These are phyloP conservation scores for Aphis craccivora DNA, from an alignment of 1,140 invertebrate genomes.

Conservation along the genomic window DNA sequence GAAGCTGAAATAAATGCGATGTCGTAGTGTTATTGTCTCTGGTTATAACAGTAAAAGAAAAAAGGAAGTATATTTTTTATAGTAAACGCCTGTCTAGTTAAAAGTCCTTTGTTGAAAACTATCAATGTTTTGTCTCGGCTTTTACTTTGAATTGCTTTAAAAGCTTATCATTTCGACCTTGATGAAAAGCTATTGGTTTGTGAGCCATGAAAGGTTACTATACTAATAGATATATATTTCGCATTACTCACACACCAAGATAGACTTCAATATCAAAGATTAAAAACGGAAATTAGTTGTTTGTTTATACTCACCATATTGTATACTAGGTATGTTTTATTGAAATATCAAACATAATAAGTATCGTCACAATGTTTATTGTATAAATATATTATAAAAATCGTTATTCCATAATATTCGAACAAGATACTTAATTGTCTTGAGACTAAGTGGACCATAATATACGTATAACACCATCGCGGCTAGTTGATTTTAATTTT, in stretches of 20 bases:
- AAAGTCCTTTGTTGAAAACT: not conserved
- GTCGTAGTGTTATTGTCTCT: not conserved
- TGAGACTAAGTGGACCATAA: too few relatives aligned
- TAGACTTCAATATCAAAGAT: not conserved
- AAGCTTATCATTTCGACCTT: not conserved
- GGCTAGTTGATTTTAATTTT: too few relatives aligned
- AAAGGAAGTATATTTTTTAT: not conserved
- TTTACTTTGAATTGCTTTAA: not conserved
- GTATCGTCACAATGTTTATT: not conserved
- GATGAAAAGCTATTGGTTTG: not conserved
- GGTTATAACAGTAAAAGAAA: not conserved
- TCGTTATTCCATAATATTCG: not conserved
- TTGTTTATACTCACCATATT: not conserved
- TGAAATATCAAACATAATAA: not conserved
- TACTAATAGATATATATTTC: not conserved
- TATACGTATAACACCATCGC: too few relatives aligned
- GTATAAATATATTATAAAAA: too few relatives aligned
- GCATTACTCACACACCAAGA: not conserved
- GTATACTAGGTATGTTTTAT: not conserved
- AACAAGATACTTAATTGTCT: not conserved
- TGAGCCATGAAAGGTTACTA: not conserved
- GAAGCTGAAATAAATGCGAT: not conserved
- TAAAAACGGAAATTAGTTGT: not conserved
- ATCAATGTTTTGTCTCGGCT: not conserved
- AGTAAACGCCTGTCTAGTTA: not conserved